phyloP scores from a whole-genome alignment of 2,888 invertebrate species.

The Pedicia rivosa region DNA sequence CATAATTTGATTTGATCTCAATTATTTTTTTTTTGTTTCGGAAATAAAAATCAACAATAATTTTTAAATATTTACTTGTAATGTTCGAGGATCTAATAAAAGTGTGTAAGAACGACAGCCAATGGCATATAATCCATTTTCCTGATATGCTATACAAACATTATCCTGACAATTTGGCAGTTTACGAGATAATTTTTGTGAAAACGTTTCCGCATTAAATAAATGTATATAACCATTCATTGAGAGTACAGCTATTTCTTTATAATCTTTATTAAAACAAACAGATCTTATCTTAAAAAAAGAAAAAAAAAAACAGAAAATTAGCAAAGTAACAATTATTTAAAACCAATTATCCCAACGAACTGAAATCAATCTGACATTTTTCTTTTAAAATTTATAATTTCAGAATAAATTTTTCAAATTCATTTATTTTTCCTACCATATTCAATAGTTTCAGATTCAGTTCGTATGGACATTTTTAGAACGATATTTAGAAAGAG shows the following conservation, averaged over 20 bases:
- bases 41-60: too few relatives aligned
- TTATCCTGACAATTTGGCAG: slow-evolving; percentile 83
- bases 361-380: too few relatives aligned
- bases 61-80: slow-evolving; percentile 52
- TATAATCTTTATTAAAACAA: slow-evolving; percentile 69
- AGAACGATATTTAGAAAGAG: too few relatives aligned
- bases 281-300: slow-evolving; percentile 73
- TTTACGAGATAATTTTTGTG: slow-evolving; percentile 71
- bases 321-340: too few relatives aligned
- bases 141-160: slow-evolving; percentile 79
- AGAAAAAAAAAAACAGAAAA: slow-evolving; percentile 13
- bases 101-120: slow-evolving; percentile 89
- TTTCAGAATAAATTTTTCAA: too few relatives aligned
- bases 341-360: too few relatives aligned
- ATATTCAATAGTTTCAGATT: too few relatives aligned
- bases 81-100: slow-evolving; percentile 72
- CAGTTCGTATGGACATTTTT: too few relatives aligned
- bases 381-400: neutral
- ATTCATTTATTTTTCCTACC: too few relatives aligned
- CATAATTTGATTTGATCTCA: too few relatives aligned
- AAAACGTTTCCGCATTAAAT: slow-evolving; percentile 79
- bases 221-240: slow-evolving; percentile 89
- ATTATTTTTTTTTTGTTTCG: too few relatives aligned
- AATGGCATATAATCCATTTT: slow-evolving; percentile 77
- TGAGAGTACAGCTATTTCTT: slow-evolving; percentile 80